Base-by-base conservation (phyloP, 1,140 invertebrate species). In the Eufriesea mexicana region DNA sequence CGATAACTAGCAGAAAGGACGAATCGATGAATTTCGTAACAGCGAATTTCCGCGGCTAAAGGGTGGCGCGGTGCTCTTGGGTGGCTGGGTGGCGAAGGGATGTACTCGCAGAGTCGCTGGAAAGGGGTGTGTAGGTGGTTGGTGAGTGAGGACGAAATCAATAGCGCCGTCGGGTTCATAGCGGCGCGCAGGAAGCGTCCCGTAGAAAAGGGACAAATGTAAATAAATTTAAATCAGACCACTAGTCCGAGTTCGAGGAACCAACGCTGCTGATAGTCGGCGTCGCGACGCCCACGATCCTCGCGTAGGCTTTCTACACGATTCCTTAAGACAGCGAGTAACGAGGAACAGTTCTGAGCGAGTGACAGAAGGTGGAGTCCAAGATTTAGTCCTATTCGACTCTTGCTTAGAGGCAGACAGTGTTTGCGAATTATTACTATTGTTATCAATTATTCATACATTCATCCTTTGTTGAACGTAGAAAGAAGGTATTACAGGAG, bases 181-280 rank as follows among this genome's bases (percentile, higher is more conserved):
- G 85, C 83, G 79, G 75, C 78, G 87, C 85, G 77, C 79, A 85
- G 88, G 85, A 83, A 87, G 79, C 83, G 83, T 84, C 79, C 88
- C 76, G 87, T 87, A 85, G 84, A 86, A 89, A 87, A 88, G 85
- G 89, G 89, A 90, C 86, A 84, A 90, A 90, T 91, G 90, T 89
- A 91, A 90, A 91, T 91, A 91, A 89, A 91, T 90, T 90, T 86
- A 89, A 91, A 91, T 90, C 83, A 90, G 85, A 80, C 66, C 79
- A 84, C 57, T 59, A 59, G 72, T 42, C 71, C 59, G 78, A 64
- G 62, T 57, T 66, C 49, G 84, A 81, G 86, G 72, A 83, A 74
- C 70, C 62, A 42, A 68, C 47, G 67, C 14, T 6, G 62, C 25
- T 10, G 59, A 28, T 18, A 0, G 25, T 16, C 25, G 61, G 9